Evolutionary conservation across 2,797 vertebrate genomes (phyloP).

Genomic region (Parotocinclus haroldoi): DNA sequence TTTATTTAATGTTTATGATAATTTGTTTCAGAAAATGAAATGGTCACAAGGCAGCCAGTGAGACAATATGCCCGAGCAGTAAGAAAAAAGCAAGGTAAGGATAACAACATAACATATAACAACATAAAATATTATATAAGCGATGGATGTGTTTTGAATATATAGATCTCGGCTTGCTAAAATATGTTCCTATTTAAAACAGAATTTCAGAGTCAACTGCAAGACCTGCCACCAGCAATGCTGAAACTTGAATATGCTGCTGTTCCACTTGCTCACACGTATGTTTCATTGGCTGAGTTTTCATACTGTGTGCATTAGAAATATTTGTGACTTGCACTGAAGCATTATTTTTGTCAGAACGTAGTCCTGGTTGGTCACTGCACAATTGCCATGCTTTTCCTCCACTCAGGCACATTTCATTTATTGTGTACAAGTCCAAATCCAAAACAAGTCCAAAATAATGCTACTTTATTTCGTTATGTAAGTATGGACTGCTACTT

Average conservation of each 20-base stretch:
- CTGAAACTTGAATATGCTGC: conserved; percentile 79
- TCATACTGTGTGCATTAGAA: too few species aligned
- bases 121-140: too few species aligned
- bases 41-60: conserved; percentile 57
- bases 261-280: conserved; percentile 80
- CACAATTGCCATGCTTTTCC: too few species aligned
- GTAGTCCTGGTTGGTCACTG: too few species aligned
- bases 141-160: neutral
- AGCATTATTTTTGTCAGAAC: too few species aligned
- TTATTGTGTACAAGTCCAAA: too few species aligned
- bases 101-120: too few species aligned
- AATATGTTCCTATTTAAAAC: conserved; percentile 12
- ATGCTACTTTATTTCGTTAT: too few species aligned
- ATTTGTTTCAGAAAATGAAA: conserved; percentile 55
- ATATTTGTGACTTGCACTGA: too few species aligned
- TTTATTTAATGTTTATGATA: neutral
- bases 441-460: too few species aligned
- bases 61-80: conserved; percentile 71
- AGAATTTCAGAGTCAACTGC: conserved; percentile 77
- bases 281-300: conserved; percentile 42
- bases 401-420: too few species aligned
- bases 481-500: too few species aligned
- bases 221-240: conserved; percentile 76
- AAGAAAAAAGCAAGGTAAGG: conserved; percentile 70
- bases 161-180: neutral